phyloP scores from a whole-genome alignment of 2,797 vertebrate genomes.

The Syndactyla subalaris region DNA sequence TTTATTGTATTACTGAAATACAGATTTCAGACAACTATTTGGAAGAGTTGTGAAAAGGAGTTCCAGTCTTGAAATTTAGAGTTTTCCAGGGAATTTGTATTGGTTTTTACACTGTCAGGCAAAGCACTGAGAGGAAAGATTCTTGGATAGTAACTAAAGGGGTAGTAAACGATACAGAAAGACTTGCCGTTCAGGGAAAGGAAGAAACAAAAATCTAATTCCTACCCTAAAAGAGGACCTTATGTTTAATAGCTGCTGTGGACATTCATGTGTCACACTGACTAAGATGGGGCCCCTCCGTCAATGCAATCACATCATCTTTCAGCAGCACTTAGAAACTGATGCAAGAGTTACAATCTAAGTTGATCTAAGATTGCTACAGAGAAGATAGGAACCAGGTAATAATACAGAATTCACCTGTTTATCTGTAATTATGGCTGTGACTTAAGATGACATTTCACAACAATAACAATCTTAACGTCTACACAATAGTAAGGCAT shows the following conservation, averaged over 20 bases:
- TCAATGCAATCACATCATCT: not conserved
- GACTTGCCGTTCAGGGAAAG: not conserved
- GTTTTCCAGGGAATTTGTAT: not conserved
- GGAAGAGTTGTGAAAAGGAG: not conserved
- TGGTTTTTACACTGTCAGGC: not conserved
- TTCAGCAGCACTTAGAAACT: not conserved
- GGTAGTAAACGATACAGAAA: not conserved
- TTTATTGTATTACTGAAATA: not conserved
- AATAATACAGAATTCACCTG: not conserved
- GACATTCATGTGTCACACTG: not conserved
- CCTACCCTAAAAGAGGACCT: not conserved
- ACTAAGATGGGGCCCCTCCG: not conserved
- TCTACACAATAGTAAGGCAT: not conserved
- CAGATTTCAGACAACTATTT: not conserved
- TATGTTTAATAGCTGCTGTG: not conserved
- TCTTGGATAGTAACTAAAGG: not conserved
- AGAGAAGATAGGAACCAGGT: not conserved
- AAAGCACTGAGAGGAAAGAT: not conserved
- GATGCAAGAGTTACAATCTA: not conserved
- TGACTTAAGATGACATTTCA: not conserved
- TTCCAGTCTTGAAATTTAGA: not conserved
- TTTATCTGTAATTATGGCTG: not conserved
- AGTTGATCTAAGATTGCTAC: not conserved
- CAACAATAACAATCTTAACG: not conserved
- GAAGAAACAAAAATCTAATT: not conserved